Percentiles rank a stretch among this genome's conserved stretches.
phyloP scores from a whole-genome alignment of 2,888 invertebrate genomes.

The Caenorhabditis wallacei region DNA sequence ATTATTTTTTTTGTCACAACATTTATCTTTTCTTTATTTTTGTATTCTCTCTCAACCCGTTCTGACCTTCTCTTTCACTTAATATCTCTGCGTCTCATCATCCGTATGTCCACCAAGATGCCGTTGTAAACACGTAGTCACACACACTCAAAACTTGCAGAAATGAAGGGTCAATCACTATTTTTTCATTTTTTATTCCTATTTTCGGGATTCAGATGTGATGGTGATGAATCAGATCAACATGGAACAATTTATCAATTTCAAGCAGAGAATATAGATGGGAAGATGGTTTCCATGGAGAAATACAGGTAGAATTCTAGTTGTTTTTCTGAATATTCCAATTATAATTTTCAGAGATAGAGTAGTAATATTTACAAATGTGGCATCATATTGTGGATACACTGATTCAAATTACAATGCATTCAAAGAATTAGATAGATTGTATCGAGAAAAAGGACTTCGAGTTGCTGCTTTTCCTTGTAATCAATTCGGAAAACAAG shows the following conservation, averaged over 20 bases:
- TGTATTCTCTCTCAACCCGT: slow-evolving; percentile 5
- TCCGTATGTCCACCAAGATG: slow-evolving; percentile 21
- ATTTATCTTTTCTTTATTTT: slow-evolving; percentile 17
- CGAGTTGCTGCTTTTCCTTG: slow-evolving; percentile 92
- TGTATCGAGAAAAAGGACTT: slow-evolving; percentile 88
- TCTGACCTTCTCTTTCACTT: slow-evolving; percentile 34
- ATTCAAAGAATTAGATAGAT: slow-evolving; percentile 88
- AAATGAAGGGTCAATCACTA: slow-evolving; percentile 35
- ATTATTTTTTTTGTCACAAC: slow-evolving; percentile 23
- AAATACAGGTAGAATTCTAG: slow-evolving; percentile 87
- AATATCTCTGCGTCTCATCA: slow-evolving; percentile 34
- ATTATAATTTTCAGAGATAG: slow-evolving; percentile 86
- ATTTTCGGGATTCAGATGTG: slow-evolving; percentile 6
- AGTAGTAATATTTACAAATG: slow-evolving; percentile 90
- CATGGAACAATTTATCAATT: slow-evolving; percentile 72
- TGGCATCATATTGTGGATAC: slow-evolving; percentile 91
- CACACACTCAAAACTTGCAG: slow-evolving; percentile 25
- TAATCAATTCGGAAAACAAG: slow-evolving; percentile 89
- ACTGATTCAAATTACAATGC: slow-evolving; percentile 90
- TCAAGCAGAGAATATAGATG: slow-evolving; percentile 89
- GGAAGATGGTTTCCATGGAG: slow-evolving; percentile 89
- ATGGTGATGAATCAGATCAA: slow-evolving; percentile 46
- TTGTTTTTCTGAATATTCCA: too few species aligned
- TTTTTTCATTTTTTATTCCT: slow-evolving; percentile 4
- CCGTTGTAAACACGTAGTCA: slow-evolving; percentile 51